Evolutionary conservation across 2,888 invertebrate genomes (phyloP), one percentile per base, ranked within the genome.

Genomic region (Drosophila vallismaia): DNA sequence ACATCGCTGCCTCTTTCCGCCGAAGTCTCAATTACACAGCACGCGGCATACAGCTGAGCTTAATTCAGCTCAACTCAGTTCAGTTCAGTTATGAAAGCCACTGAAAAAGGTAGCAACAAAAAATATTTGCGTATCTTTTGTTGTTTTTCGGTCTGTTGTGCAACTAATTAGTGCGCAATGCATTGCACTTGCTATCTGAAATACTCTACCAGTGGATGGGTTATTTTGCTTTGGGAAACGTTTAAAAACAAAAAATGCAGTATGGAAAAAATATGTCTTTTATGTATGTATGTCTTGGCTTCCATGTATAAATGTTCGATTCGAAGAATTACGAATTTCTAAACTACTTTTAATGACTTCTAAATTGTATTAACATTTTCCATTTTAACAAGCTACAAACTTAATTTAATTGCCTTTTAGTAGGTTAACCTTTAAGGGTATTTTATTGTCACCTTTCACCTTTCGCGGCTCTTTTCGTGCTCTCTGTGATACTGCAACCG

Each of bases 141-240:
- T 88, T 83, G 77, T 69, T 84, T 81, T 87, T 85, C 86, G 88
- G 83, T 85, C 85, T 88, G 85, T 88, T 86, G 89, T 86, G 85
- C 89, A 85, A 85, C 86, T 88, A 86, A 88, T 86, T 86, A 88
- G 88, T 86, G 88, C 89, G 76, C 79, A 79, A 66, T 70, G 74
- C 69, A 66, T 50, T 77, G 84, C 83, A 85, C 74, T 83, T 82
- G 56, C 62, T 67, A 57, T 31, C 36, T 63, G 38, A 57, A 38
- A 51, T 58, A 53, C 51, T 9, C 53, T 52, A 10, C 1, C 1
- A 29, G 26, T 44, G 4, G 26, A 44, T 29, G 9, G 5, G 50
- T 42, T 1, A 48, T 63, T 8, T n/a, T 3, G 0, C 3, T 12
- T 12, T 12, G n/a, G 6, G 2, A 36, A 36, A 12, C 6, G 1